Evolutionary conservation across 2,797 vertebrate genomes (phyloP).

Genomic region (Gastrophryne carolinensis): DNA sequence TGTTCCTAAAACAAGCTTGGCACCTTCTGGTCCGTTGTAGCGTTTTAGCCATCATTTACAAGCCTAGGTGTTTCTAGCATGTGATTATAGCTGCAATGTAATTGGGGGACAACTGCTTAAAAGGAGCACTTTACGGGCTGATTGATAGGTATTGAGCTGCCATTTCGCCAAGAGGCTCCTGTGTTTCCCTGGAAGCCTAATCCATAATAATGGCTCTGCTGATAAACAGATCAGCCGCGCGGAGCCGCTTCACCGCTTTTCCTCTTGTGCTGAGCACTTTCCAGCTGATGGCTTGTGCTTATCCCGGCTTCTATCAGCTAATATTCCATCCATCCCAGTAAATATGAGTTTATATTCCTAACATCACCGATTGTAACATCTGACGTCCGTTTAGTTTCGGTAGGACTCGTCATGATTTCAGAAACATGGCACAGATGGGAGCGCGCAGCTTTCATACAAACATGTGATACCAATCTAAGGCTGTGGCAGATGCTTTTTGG

Average conservation of each 20-base stretch:
- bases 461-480: no score
- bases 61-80: not conserved
- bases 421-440: no score
- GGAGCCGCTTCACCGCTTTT: conserved; percentile 5
- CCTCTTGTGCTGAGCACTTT: not conserved
- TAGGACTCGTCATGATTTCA: no score
- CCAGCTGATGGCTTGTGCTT: not conserved
- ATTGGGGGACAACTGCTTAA: conserved; percentile 5
- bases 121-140: not conserved
- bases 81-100: conserved; percentile 12
- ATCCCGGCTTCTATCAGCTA: not conserved
- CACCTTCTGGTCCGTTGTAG: not conserved
- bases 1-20: not conserved
- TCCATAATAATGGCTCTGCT: conserved; percentile 31
- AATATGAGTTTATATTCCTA: not conserved
- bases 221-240: conserved; percentile 21
- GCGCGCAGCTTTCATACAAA: no score
- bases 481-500: no score
- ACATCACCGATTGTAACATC: not conserved
- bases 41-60: conserved; percentile 10
- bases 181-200: conserved; percentile 25
- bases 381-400: no score
- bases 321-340: not conserved
- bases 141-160: not conserved
- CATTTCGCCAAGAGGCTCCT: not conserved